Conservation (phyloP, 2,797 vertebrate species). For the Smutsia temminckii region DNA sequence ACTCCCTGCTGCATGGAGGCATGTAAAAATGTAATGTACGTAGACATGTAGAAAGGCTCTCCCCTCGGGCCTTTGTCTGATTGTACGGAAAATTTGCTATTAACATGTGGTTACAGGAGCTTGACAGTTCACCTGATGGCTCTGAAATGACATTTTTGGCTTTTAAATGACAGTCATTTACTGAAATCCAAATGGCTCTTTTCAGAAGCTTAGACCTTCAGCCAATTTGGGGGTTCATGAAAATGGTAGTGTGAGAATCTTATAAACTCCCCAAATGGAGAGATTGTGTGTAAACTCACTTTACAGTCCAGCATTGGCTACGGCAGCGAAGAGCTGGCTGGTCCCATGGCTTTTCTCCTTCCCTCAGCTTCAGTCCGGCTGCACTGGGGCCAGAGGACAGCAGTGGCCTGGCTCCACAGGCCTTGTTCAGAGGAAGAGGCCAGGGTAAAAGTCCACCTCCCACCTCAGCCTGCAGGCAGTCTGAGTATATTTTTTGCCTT, state of each 20-base stretch:
- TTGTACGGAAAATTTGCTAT: background rate
- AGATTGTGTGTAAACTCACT: background rate
- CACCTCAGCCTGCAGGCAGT: background rate
- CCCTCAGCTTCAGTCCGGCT: background rate
- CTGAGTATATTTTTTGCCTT: background rate
- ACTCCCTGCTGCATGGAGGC: background rate
- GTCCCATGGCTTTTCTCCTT: background rate
- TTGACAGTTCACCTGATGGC: slow-evolving; percentile 42
- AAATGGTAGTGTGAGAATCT: background rate
- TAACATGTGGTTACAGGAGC: background rate
- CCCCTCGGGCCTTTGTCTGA: background rate
- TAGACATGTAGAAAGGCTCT: background rate
- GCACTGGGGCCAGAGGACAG: background rate
- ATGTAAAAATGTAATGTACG: slow-evolving; percentile 5
- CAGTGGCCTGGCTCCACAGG: background rate
- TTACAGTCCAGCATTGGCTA: background rate
- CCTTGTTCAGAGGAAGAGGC: background rate
- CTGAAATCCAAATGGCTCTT: slow-evolving; percentile 23
- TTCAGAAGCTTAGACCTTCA: slow-evolving; percentile 25
- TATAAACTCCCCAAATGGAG: background rate
- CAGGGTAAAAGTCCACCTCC: background rate
- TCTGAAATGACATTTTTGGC: slow-evolving; percentile 36
- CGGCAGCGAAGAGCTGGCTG: background rate
- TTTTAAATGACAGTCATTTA: slow-evolving; percentile 17
- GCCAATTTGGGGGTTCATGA: background rate